Evolutionary conservation across 2,113 vertebrate species (phyloP), one percentile per base, ranked within the genome.

Genomic region (Sander vitreus): DNA sequence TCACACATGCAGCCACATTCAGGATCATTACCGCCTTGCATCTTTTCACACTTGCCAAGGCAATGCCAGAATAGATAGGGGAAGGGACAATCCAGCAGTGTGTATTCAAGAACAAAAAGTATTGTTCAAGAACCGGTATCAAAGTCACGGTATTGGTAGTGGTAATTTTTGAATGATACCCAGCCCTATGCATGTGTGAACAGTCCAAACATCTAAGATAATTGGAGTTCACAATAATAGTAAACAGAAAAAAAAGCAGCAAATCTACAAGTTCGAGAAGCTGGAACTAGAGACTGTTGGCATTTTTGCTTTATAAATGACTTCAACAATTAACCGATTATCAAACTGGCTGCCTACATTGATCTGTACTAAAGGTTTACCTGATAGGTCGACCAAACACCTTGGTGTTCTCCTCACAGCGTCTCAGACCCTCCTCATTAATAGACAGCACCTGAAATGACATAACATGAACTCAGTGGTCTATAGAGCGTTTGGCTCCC

Each of bases 331-430:
- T 36, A 54, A 54, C 30, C 23, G n/a, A 57, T 57, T 6, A 57
- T 45, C 21, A 72, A 23, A 36, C 39, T 54, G n/a, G 14, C 21
- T 39, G 50, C 18, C 11, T n/a, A 4, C 18, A 23, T 15, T 23
- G 11, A 48, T 39, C 9, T 19, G 12, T 23, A 21, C 11, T 58
- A 23, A 21, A 54, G 27, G 15, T 43, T 74, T 92, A 99, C 98
- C 98, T 99, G 96, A 99, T 99, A 1, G 97, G 97, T 10, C 97
- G 96, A 23, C 98, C 98, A 50, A 98, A 99, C 19, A 99, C 97
- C 90, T 99, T 98, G 0, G 97, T 99, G 62, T 98, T 98, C 84
- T 99, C 98, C 59, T 99, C 97, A 69, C 98, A 99, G 23, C 98
- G 96, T 19, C 97, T 94, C 86, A 99, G 93, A 25, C 98, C 98